phyloP scores from a whole-genome alignment of 2,888 invertebrate species.

The Netelia fuscicornis region DNA sequence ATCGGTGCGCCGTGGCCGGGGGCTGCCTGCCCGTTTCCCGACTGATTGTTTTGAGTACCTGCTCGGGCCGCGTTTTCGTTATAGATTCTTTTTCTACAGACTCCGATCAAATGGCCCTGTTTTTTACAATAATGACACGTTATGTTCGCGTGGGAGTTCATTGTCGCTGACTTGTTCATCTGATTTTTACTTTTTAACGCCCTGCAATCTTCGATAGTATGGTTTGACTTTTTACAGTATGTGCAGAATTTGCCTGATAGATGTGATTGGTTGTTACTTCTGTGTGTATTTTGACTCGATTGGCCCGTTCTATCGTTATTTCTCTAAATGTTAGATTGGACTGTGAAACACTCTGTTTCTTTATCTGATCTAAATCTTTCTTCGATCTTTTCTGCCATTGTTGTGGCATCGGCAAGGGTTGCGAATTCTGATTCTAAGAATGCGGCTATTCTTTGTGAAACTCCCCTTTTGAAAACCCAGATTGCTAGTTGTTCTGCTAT shows the following conservation, averaged over 20 bases:
- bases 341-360: background rate
- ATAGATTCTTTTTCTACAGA: slow-evolving; percentile 21
- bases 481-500: too few species aligned
- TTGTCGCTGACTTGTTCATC: background rate
- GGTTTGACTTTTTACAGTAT: background rate
- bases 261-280: background rate
- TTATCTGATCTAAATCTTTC: background rate
- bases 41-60: background rate
- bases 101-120: slow-evolving; percentile 1
- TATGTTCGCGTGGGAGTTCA: background rate
- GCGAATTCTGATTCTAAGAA: background rate
- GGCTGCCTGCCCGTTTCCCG: slow-evolving; percentile 37
- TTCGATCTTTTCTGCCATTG: background rate
- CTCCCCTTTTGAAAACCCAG: too few species aligned
- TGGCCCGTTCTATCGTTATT: background rate
- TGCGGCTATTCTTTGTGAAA: background rate
- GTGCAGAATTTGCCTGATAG: background rate
- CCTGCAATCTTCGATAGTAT: background rate
- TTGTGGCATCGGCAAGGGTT: background rate
- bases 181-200: background rate
- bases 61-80: background rate
- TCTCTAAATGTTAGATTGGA: background rate
- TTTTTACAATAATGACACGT: slow-evolving; percentile 23
- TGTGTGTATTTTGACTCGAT: background rate
- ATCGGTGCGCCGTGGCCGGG: slow-evolving; percentile 5